phyloP scores from a whole-genome alignment of 2,113 vertebrate species.

The Origma solitaria region DNA sequence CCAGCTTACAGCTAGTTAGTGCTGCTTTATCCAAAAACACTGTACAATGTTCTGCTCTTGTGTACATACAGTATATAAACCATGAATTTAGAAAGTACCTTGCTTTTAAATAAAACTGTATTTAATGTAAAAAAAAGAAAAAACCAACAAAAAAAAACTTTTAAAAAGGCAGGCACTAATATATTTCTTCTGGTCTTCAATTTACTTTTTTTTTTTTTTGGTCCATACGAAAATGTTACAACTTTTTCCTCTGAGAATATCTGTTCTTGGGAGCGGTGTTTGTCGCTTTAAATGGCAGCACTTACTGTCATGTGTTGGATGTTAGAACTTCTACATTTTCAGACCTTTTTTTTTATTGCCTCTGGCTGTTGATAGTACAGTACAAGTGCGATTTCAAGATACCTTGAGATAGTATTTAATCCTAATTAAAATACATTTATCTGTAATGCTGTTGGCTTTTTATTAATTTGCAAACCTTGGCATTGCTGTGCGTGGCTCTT shows the following conservation, averaged over 20 bases:
- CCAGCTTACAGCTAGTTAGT: slow-evolving; percentile 38
- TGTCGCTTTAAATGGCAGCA: slow-evolving; percentile 59
- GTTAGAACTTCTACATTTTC: slow-evolving; percentile 60
- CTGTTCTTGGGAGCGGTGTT: slow-evolving; percentile 62
- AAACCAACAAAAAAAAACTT: not conserved
- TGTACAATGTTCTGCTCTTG: slow-evolving; percentile 43
- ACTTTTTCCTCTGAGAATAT: slow-evolving; percentile 39
- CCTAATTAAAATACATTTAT: slow-evolving; percentile 91
- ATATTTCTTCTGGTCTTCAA: slow-evolving; percentile 70
- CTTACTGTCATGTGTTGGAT: slow-evolving; percentile 62
- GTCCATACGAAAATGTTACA: slow-evolving; percentile 55
- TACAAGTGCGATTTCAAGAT: slow-evolving; percentile 77
- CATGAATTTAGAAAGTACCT: slow-evolving; percentile 59
- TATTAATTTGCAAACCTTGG: slow-evolving; percentile 50
- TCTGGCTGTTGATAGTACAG: slow-evolving; percentile 80
- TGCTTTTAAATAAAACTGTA: slow-evolving; percentile 72
- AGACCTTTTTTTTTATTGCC: slow-evolving; percentile 80
- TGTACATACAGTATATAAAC: slow-evolving; percentile 65
- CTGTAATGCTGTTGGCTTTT: slow-evolving; percentile 71
- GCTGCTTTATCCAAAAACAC: slow-evolving; percentile 53
- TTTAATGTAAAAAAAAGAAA: slow-evolving; percentile 73
- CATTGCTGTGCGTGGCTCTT: not conserved
- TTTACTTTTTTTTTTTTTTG: not conserved
- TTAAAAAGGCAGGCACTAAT: slow-evolving; percentile 74
- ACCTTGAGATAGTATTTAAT: slow-evolving; percentile 89